Conservation (phyloP, 30 jellyfish, hydroid and myxozoan genomes). For the Catostylus mosaicus region DNA sequence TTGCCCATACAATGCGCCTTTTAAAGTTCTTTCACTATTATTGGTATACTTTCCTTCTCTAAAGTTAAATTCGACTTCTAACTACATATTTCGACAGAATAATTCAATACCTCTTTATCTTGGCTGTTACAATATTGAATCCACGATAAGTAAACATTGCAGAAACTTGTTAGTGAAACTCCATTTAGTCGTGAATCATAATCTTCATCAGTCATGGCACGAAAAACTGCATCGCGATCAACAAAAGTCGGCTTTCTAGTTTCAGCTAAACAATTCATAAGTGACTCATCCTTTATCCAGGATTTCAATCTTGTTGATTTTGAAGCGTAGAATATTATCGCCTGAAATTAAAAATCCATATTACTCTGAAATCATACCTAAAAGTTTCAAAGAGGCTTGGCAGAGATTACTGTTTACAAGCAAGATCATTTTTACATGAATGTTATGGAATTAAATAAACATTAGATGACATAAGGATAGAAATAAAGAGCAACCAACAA, state of each 20-base stretch:
- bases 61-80: no score
- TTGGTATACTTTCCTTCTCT: no score
- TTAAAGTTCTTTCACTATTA: neutral
- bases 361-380: neutral
- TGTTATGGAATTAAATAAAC: no score
- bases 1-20: neutral
- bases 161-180: conserved; percentile 69
- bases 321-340: conserved; percentile 78
- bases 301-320: conserved; percentile 52
- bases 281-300: conserved; percentile 75
- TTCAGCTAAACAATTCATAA: conserved; percentile 82
- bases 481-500: no score
- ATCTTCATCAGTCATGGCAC: conserved; percentile 94
- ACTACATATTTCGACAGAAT: no score
- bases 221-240: conserved; percentile 88
- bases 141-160: conserved; percentile 78
- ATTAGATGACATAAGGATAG: no score
- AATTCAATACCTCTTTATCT: conserved; percentile 50
- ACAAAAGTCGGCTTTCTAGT: conserved; percentile 64
- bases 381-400: neutral
- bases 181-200: conserved; percentile 90
- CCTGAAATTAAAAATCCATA: conserved; percentile 26
- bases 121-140: conserved; percentile 70
- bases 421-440: no score
- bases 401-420: no score